phyloP scores from a whole-genome alignment of 2,113 vertebrate genomes.

The Hucho hucho region DNA sequence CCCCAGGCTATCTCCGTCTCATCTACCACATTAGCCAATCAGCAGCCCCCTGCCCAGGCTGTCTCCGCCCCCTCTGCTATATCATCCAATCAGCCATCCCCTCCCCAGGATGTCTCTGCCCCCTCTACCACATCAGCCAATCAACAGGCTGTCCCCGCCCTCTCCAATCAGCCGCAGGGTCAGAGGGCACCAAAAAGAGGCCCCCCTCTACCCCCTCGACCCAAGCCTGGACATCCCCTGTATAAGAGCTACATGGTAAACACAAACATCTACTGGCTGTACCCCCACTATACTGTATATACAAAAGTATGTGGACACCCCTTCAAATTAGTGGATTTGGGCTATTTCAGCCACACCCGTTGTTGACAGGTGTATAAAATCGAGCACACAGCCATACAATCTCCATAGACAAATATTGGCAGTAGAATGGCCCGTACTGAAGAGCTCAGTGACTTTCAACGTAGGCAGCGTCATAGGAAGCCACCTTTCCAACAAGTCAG shows the following conservation, averaged over 20 bases:
- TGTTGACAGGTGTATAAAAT: too few species aligned
- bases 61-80: slow-evolving; percentile 44
- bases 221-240: slow-evolving; percentile 89
- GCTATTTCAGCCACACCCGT: too few species aligned
- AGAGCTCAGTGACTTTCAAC: too few species aligned
- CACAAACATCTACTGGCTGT: too few species aligned
- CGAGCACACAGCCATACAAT: too few species aligned
- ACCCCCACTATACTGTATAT: too few species aligned
- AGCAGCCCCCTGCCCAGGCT: slow-evolving; percentile 69
- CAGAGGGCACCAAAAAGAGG: slow-evolving; percentile 76
- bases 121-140: slow-evolving; percentile 44
- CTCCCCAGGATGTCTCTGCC: slow-evolving; percentile 43
- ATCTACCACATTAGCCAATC: slow-evolving; percentile 22
- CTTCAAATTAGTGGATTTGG: too few species aligned
- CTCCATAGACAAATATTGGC: too few species aligned
- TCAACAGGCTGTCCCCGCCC: not conserved
- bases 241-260: slow-evolving; percentile 81
- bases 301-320: too few species aligned
- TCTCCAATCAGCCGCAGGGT: slow-evolving; percentile 73
- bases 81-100: slow-evolving; percentile 23
- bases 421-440: too few species aligned
- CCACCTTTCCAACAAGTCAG: too few species aligned
- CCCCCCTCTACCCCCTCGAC: slow-evolving; percentile 89
- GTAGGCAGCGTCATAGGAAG: too few species aligned
- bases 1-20: slow-evolving; percentile 66